Base-by-base conservation (phyloP, 2,113 vertebrate genomes). In the Hippocampus comes region DNA sequence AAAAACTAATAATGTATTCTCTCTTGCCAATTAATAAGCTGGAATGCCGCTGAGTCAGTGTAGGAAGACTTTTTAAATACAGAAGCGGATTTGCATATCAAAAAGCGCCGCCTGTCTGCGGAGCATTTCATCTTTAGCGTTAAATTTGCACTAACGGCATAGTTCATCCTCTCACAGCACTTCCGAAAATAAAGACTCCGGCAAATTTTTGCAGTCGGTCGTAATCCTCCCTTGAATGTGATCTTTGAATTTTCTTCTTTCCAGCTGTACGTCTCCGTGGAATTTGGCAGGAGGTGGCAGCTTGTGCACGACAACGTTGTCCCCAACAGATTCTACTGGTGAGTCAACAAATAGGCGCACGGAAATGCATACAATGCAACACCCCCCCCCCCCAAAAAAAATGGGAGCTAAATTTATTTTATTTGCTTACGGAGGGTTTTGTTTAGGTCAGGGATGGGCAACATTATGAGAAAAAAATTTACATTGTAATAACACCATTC, bases 251-350 rank as follows among this genome's bases (percentile, higher is more conserved):
- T 11, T 12, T 12, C n/a, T 27, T 46, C 23, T 48, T 84, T 86
- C 78, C 85, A 97, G 95, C 90, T 98, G 67, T 97, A 95, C 86
- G 96, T 95, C 80, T 98, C 96, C 0, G 92, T 95, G 63, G 96
- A 98, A 75, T 98, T 98, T 90, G 96, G 96, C 71, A 95, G 94
- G 87, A 95, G 93, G 86, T 98, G 96, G 96, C 95, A 95, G 79
- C 94, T 96, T 46, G 94, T 98, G 77, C 95, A 96, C 1, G 94
- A 96, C 70, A 89, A 82, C 18, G 94, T 98, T 6, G 90, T 95
- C 73, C 95, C 96, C 30, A 98, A 97, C 91, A 94, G 96, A 78
- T 98, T 98, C 86, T 98, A 98, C 88, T 98, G 96, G 96, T 98
- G 93, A 96, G 95, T 70, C 60, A 60, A 76, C 71, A 55, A 57